These are phyloP conservation scores for Dermochelys coriacea DNA, from an alignment of 2,797 vertebrate species.

Conservation along the genomic window DNA sequence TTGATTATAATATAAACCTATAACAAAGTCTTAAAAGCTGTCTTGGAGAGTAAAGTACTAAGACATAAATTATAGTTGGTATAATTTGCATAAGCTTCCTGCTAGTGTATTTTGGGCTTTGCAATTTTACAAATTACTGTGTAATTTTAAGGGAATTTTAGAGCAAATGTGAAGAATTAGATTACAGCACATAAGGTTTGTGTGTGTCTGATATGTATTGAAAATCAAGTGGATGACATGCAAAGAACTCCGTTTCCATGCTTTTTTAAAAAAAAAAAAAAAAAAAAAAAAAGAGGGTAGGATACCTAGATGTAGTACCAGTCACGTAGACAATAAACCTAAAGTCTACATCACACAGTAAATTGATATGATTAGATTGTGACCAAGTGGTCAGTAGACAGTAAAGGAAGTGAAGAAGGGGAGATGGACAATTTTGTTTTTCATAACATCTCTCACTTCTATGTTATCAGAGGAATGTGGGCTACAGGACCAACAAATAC, in stretches of 20 bases:
- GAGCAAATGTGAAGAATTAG: not conserved
- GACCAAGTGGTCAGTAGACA: not conserved
- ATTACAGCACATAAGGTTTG: not conserved
- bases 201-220: not conserved
- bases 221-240: not conserved
- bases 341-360: not conserved
- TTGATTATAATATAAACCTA: not conserved
- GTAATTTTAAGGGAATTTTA: not conserved
- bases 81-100: not conserved
- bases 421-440: too few species aligned
- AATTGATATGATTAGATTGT: not conserved
- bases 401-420: not conserved
- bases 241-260: not conserved
- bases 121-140: not conserved
- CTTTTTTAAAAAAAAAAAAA: not conserved
- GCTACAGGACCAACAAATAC: not conserved
- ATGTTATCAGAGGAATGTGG: not conserved
- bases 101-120: not conserved
- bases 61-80: not conserved
- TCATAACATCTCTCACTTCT: too few species aligned
- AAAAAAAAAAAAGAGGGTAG: not conserved
- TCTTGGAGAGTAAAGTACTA: too few species aligned
- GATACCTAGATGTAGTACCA: not conserved
- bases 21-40: not conserved
- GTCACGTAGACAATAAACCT: not conserved